These are phyloP conservation scores for Blastobasis lacticolella DNA, from an alignment of 2,888 invertebrate genomes.

Conservation along the genomic window DNA sequence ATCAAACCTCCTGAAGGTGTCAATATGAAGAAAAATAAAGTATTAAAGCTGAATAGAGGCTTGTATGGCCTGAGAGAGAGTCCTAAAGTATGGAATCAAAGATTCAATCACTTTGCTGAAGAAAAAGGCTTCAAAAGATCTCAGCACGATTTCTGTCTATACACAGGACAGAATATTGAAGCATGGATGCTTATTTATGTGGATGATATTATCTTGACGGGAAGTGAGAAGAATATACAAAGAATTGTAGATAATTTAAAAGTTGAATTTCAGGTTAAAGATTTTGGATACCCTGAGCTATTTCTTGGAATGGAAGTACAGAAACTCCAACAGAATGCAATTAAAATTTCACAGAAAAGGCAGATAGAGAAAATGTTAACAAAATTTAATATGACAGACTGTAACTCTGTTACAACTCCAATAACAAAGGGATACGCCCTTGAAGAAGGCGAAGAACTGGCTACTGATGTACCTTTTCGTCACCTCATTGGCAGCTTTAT, in stretches of 20 bases:
- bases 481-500: conserved; percentile 5
- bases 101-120: conserved; percentile 1
- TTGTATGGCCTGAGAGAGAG: conserved; percentile 9
- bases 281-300: conserved; percentile 3
- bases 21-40: neutral
- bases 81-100: conserved; percentile 9
- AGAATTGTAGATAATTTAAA: neutral
- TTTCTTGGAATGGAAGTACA: conserved; percentile 10
- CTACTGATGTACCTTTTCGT: conserved; percentile 1
- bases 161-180: neutral
- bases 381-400: conserved; percentile 8
- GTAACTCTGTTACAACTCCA: neutral
- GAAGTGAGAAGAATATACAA: conserved; percentile 1
- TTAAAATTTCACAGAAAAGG: conserved; percentile 7
- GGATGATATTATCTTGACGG: conserved; percentile 2
- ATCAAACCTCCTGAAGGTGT: conserved; percentile 14
- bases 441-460: neutral
- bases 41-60: conserved; percentile 5
- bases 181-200: conserved; percentile 6
- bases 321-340: neutral
- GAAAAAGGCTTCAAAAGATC: conserved; percentile 5
- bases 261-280: conserved; percentile 8
- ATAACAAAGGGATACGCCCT: neutral
- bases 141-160: conserved; percentile 8
- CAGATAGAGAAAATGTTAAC: conserved; percentile 7